Evolutionary conservation across 2,888 invertebrate species (phyloP).

Genomic region (Allophyes oxyacanthae): DNA sequence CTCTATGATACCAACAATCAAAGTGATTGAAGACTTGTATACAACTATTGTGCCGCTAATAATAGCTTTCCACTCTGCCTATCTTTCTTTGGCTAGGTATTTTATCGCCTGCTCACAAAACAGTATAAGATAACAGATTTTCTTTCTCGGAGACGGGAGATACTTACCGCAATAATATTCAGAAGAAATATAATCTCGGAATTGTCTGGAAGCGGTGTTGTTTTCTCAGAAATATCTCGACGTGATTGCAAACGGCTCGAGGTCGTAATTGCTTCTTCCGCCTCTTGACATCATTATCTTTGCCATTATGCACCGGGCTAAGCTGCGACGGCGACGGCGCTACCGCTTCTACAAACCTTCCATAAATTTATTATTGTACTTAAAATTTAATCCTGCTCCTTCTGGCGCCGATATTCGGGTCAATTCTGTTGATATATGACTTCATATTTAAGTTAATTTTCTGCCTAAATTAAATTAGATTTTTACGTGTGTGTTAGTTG

Average conservation of each 20-base stretch:
- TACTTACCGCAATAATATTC: slow-evolving; percentile 69
- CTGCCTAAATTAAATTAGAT: slow-evolving; percentile 5
- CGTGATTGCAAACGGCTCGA: slow-evolving; percentile 76
- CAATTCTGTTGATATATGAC: slow-evolving; percentile 38
- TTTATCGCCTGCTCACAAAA: slow-evolving; percentile 52
- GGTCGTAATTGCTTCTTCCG: slow-evolving; percentile 85
- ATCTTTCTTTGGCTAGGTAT: slow-evolving; percentile 24
- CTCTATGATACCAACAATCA: slow-evolving; percentile 13
- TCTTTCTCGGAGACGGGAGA: slow-evolving; percentile 55
- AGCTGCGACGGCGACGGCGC: slow-evolving; percentile 66
- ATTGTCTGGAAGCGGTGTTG: slow-evolving; percentile 67
- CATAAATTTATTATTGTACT: slow-evolving; percentile 67
- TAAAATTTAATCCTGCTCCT: slow-evolving; percentile 45
- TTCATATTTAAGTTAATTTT: slow-evolving; percentile 21
- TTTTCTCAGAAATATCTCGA: slow-evolving; percentile 71
- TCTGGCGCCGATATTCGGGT: slow-evolving; percentile 33
- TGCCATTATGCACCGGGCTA: slow-evolving; percentile 80
- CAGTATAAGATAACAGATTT: slow-evolving; percentile 50
- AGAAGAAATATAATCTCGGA: slow-evolving; percentile 71
- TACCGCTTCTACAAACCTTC: slow-evolving; percentile 62
- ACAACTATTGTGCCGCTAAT: slow-evolving; percentile 43
- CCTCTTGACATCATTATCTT: slow-evolving; percentile 84
- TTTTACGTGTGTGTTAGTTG: slow-evolving; percentile 7
- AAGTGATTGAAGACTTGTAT: slow-evolving; percentile 44
- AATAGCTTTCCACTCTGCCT: slow-evolving; percentile 37